These are phyloP conservation scores for Diadema setosum DNA, from an alignment of 35 echinoderm and acorn worm genomes.

Conservation along the genomic window DNA sequence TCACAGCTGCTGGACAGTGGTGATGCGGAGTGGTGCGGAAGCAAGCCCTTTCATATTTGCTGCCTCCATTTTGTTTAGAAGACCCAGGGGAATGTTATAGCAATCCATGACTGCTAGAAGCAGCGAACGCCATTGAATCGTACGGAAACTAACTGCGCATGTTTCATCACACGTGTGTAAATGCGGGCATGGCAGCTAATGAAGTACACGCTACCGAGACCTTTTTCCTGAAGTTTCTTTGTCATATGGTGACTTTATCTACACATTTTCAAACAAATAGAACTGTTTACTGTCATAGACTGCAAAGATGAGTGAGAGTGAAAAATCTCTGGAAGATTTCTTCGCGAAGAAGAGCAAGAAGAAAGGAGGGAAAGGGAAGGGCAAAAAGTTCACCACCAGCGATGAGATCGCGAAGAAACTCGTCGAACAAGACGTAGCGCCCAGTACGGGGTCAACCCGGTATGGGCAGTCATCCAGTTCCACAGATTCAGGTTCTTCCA, in stretches of 20 bases:
- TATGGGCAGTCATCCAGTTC: too few species aligned
- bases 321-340: slow-evolving; percentile 88
- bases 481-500: too few species aligned
- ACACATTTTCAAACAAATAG: neutral
- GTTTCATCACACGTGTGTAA: neutral
- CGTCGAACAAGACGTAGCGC: slow-evolving; percentile 28
- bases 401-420: slow-evolving; percentile 86
- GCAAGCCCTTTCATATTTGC: neutral
- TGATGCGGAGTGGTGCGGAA: neutral
- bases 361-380: slow-evolving; percentile 77
- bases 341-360: slow-evolving; percentile 87
- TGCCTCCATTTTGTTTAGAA: neutral
- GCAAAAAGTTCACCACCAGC: slow-evolving; percentile 58
- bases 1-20: neutral
- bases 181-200: neutral
- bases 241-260: slow-evolving; percentile 5
- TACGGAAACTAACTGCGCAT: neutral
- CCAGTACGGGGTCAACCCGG: neutral
- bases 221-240: neutral
- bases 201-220: neutral
- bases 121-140: too few species aligned
- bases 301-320: slow-evolving; percentile 51
- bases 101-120: too few species aligned
- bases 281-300: neutral
- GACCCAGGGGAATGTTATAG: too few species aligned